A percentile compares a stretch with the other conserved stretches of the same genome.
Conservation (phyloP, 2,113 vertebrate genomes). For the Ellobius talpinus region DNA sequence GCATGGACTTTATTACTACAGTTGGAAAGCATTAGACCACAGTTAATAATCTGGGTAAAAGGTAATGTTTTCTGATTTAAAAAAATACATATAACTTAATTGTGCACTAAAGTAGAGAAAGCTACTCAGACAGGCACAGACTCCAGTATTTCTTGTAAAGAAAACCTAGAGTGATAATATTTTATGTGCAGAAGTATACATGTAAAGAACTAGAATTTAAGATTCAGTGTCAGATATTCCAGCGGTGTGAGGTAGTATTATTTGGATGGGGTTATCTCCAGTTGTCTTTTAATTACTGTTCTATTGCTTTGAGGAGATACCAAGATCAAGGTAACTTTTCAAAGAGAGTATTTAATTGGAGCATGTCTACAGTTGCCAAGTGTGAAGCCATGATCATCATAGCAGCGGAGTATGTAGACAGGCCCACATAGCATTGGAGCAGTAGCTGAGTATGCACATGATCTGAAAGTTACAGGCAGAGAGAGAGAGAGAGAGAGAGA, state of each 20-base stretch:
- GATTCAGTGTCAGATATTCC: neutral
- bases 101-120: constrained; percentile 20
- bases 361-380: neutral
- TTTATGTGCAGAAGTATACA: neutral
- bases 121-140: neutral
- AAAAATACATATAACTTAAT: neutral
- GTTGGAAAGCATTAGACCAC: constrained; percentile 8
- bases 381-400: neutral
- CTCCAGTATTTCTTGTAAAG: neutral
- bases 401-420: accelerated
- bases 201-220: neutral
- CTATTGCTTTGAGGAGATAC: neutral
- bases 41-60: constrained; percentile 27
- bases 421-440: neutral
- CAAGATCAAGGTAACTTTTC: neutral
- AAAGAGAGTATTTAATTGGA: neutral
- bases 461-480: neutral
- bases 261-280: neutral
- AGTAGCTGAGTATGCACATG: too few species aligned
- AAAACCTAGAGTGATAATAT: neutral
- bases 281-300: neutral
- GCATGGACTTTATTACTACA: constrained; percentile 44
- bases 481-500: neutral
- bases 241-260: neutral
- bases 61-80: constrained; percentile 2